A percentile compares a stretch with the other conserved stretches of the same genome.
Evolutionary conservation across 30 jellyfish, hydroid and myxozoan genomes (phyloP).

Genomic region (Phacellophora camtschatica): DNA sequence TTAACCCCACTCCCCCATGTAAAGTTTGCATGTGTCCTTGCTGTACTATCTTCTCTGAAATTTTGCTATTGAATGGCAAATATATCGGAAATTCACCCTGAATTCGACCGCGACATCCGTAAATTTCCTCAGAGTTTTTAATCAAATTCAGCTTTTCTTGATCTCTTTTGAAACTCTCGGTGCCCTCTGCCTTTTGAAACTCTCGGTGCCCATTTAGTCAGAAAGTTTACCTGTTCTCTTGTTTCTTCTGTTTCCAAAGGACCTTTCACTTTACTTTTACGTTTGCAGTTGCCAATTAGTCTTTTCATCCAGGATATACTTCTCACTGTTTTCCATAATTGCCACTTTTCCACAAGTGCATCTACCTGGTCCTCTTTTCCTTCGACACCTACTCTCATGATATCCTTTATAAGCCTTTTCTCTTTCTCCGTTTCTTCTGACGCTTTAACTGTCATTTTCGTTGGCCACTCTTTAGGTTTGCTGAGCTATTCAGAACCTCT

Average conservation of each 20-base stretch:
- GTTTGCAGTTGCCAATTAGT: constrained; percentile 36
- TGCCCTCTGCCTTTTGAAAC: neutral
- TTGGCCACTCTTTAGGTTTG: constrained; percentile 23
- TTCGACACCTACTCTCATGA: neutral
- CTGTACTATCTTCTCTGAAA: constrained; percentile 21
- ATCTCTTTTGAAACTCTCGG: constrained; percentile 15
- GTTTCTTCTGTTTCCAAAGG: constrained; percentile 68
- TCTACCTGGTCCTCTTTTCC: neutral
- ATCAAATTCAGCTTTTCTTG: constrained; percentile 7
- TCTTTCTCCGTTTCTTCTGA: constrained; percentile 49
- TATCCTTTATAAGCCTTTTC: constrained; percentile 27
- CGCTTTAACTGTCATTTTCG: constrained; percentile 12
- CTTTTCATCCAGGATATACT: constrained; percentile 43
- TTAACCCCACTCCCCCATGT: constrained; percentile 49
- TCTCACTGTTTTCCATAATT: constrained; percentile 1
- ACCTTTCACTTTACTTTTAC: constrained; percentile 2
- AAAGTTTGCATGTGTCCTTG: constrained; percentile 12
- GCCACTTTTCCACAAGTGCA: neutral
- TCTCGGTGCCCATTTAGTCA: constrained; percentile 30
- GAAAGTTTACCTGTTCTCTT: neutral
- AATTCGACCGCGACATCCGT: constrained; percentile 21
- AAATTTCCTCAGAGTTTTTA: constrained; percentile 3
- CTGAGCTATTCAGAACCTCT: constrained; percentile 30
- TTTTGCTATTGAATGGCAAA: neutral
- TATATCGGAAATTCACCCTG: constrained; percentile 46